Evolutionary conservation across 2,888 invertebrate genomes (phyloP).

Genomic region (Girardia tigrina): DNA sequence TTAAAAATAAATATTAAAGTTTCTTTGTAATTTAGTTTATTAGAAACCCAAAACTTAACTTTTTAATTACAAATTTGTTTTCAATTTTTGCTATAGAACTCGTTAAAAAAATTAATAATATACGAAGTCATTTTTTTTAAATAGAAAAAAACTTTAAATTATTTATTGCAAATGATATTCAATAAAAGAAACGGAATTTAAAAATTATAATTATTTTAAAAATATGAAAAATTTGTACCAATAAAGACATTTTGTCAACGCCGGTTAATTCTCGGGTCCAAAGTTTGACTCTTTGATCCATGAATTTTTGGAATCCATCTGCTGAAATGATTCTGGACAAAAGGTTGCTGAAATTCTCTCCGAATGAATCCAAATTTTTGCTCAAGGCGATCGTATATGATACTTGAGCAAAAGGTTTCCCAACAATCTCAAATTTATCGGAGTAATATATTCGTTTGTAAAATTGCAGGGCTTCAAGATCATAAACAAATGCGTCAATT

Average conservation of each 20-base stretch:
- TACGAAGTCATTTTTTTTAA: too few species aligned
- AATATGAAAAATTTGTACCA: too few species aligned
- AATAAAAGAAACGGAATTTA: too few species aligned
- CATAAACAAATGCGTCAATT: slow-evolving; percentile 37
- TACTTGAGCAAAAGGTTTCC: slow-evolving; percentile 36
- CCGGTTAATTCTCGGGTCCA: slow-evolving; percentile 35
- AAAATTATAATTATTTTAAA: too few species aligned
- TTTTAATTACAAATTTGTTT: too few species aligned
- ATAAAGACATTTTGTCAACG: slow-evolving; percentile 11
- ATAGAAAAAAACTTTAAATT: too few species aligned
- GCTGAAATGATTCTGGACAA: slow-evolving; percentile 32
- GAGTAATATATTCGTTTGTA: slow-evolving; percentile 21
- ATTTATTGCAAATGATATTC: too few species aligned
- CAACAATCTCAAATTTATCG: slow-evolving; percentile 36
- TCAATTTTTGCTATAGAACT: too few species aligned
- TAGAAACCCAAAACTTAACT: too few species aligned
- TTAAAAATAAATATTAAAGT: too few species aligned
- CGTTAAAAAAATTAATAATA: too few species aligned
- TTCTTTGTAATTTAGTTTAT: too few species aligned
- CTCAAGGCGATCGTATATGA: slow-evolving; percentile 35
- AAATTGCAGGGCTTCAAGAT: slow-evolving; percentile 35
- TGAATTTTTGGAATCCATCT: slow-evolving; percentile 27
- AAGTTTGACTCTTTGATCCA: slow-evolving; percentile 33
- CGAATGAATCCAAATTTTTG: slow-evolving; percentile 30
- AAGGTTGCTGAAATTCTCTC: slow-evolving; percentile 27